phyloP scores from a whole-genome alignment of 1,140 invertebrate genomes.

The Pollicipes pollicipes region DNA sequence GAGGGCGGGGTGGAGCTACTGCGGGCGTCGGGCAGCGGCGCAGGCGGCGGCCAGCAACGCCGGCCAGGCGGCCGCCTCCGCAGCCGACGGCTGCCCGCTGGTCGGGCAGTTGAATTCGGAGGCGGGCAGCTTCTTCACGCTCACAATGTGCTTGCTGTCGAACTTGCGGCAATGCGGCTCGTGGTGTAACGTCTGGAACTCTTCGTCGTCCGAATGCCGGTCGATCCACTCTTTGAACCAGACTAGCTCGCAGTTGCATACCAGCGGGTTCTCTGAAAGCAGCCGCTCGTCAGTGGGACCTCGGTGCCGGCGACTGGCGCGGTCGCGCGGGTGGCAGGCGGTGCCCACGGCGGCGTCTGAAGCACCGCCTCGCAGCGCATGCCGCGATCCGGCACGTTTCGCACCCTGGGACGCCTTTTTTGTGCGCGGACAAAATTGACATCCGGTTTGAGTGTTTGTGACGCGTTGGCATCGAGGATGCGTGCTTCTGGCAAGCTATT shows the following conservation, averaged over 20 bases:
- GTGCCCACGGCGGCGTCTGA: conserved; percentile 4
- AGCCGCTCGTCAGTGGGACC: conserved; percentile 13
- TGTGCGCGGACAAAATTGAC: no score
- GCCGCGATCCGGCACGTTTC: no score
- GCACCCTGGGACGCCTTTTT: no score
- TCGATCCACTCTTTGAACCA: conserved; percentile 64
- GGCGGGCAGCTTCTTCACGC: neutral
- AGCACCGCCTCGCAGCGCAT: conserved; percentile 5
- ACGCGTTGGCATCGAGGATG: no score
- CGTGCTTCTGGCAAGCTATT: no score
- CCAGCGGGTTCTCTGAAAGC: conserved; percentile 60
- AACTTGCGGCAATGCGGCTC: neutral
- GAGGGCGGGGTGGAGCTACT: no score
- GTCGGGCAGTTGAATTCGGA: neutral
- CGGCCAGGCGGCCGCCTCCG: no score
- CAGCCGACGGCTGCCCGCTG: no score
- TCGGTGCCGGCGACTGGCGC: conserved; percentile 12
- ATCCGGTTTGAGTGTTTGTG: no score
- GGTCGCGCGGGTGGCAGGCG: neutral
- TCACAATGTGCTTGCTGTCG: neutral
- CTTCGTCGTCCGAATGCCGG: conserved; percentile 21
- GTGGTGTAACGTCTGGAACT: neutral
- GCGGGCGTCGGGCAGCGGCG: no score
- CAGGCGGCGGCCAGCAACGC: no score
- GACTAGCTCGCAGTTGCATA: conserved; percentile 65